Conservation (phyloP, 2,888 invertebrate species). For the Crioceris asparagi region DNA sequence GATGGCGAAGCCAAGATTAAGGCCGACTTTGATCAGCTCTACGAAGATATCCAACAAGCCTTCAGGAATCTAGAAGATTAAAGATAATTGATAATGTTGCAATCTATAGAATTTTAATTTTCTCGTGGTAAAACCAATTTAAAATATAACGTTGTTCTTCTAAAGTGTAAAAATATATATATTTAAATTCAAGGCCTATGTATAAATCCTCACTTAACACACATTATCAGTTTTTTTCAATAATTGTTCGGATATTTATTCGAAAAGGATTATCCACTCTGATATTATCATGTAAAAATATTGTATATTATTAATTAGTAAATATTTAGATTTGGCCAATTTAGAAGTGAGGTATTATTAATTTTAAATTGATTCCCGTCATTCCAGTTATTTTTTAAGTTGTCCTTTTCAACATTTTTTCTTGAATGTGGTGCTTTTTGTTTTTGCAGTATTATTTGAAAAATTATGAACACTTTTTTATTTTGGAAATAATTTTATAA, state of each 20-base stretch:
- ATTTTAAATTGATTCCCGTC: constrained; percentile 23
- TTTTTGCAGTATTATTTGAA: constrained; percentile 24
- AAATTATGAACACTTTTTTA: constrained; percentile 9
- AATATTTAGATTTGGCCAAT: constrained; percentile 17
- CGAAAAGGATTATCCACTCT: too few species aligned
- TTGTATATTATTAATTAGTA: constrained; percentile 16
- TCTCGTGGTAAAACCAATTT: constrained; percentile 1
- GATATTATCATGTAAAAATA: constrained; percentile 27
- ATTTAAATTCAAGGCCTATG: too few species aligned
- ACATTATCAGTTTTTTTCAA: too few species aligned
- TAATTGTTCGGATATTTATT: too few species aligned
- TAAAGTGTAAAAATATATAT: too few species aligned
- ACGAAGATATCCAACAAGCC: constrained; percentile 93
- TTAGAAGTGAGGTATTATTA: constrained; percentile 25
- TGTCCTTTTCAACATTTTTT: constrained; percentile 13
- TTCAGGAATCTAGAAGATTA: constrained; percentile 99
- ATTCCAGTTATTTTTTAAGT: constrained; percentile 26
- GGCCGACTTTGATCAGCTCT: constrained; percentile 90
- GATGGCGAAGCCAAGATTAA: constrained; percentile 97
- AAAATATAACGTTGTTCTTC: too few species aligned
- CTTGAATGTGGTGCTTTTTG: constrained; percentile 8
- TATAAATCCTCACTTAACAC: too few species aligned
- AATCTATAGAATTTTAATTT: constrained; percentile 7
- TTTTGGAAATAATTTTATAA: constrained; percentile 14
- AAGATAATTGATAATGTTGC: constrained; percentile 20